phyloP scores from a whole-genome alignment of 2,797 vertebrate genomes.

The Pseudocheirus occidentalis region DNA sequence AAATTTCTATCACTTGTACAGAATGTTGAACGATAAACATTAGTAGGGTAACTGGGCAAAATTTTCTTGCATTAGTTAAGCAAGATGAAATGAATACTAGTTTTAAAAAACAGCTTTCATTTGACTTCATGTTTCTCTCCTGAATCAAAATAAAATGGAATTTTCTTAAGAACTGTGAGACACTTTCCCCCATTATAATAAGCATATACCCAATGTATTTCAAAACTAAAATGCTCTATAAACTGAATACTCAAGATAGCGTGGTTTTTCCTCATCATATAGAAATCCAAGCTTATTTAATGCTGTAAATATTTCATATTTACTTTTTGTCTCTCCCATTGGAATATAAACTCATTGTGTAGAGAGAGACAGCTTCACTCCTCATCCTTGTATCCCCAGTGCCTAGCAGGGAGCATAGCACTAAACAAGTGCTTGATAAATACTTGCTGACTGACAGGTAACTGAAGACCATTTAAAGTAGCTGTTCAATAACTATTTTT shows the following conservation, averaged over 20 bases:
- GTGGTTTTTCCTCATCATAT: conserved; percentile 26
- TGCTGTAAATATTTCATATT: background rate
- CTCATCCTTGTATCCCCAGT: background rate
- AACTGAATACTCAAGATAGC: conserved; percentile 48
- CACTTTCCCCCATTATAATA: conserved; percentile 29
- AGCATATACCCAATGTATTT: conserved; percentile 47
- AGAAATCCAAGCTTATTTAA: conserved; percentile 31
- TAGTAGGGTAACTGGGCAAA: background rate
- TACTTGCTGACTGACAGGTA: background rate
- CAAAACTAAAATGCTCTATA: conserved; percentile 56
- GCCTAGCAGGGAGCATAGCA: background rate
- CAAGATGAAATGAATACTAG: conserved; percentile 49
- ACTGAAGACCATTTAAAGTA: background rate
- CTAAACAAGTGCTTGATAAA: background rate
- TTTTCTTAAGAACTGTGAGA: conserved; percentile 34
- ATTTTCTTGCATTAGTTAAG: conserved; percentile 10
- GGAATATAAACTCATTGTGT: background rate
- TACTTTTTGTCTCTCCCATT: background rate
- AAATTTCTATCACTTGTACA: conserved; percentile 3
- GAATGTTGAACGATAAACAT: background rate
- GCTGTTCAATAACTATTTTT: background rate
- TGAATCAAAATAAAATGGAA: conserved; percentile 17
- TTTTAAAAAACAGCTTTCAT: background rate
- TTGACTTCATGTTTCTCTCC: conserved; percentile 29
- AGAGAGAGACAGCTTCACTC: background rate